phyloP scores from a whole-genome alignment of 2,113 vertebrate genomes.

The Neopipo cinnamomea region DNA sequence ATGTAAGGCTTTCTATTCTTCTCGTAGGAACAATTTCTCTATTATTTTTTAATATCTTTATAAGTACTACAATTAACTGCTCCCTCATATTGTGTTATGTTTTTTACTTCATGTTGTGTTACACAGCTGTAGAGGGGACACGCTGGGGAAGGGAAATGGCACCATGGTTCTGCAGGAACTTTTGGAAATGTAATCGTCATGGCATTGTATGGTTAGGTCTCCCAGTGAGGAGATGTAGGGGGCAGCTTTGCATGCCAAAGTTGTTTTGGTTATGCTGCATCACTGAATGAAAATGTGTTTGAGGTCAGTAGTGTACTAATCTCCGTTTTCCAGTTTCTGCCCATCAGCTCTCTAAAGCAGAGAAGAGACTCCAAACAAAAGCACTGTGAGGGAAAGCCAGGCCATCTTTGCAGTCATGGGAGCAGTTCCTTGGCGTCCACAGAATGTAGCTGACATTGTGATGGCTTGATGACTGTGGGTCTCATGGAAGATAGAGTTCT shows the following conservation, averaged over 20 bases:
- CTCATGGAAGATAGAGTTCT: not conserved
- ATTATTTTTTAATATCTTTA: not conserved
- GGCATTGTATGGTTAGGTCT: not conserved
- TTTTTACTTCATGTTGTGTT: not conserved
- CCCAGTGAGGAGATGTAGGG: not conserved
- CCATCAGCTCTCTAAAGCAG: not conserved
- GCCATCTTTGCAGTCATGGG: not conserved
- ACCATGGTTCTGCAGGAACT: not conserved
- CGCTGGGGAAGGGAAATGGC: not conserved
- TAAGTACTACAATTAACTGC: not conserved
- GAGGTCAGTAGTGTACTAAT: not conserved
- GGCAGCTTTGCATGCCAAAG: not conserved
- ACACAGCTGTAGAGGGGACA: not conserved
- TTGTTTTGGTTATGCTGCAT: not conserved
- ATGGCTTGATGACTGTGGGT: not conserved
- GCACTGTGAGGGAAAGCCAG: not conserved
- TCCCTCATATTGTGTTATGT: not conserved
- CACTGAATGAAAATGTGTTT: not conserved
- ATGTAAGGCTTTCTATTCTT: not conserved
- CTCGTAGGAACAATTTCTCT: not conserved
- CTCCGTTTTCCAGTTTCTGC: not conserved
- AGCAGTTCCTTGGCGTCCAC: not conserved
- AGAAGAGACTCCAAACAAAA: not conserved
- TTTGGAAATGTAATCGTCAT: fast-evolving
- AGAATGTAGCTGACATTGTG: fast-evolving